Conservation (phyloP, 1,140 invertebrate genomes). For the Trichoplusia ni region DNA sequence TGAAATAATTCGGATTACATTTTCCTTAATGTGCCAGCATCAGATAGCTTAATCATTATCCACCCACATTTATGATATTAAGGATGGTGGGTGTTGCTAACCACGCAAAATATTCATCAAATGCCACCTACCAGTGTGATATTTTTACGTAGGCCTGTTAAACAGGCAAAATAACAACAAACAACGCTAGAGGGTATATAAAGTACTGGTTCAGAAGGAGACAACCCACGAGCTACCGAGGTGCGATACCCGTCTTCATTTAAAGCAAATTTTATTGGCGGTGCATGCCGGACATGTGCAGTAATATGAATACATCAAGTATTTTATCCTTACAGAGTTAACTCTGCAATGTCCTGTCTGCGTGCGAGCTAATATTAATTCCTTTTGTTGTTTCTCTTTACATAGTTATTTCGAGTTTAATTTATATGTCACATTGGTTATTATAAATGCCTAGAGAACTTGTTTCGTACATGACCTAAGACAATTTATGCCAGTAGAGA, state of each 20-base stretch:
- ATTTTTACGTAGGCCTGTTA: constrained; percentile 25
- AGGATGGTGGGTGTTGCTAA: constrained; percentile 17
- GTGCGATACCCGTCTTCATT: constrained; percentile 11
- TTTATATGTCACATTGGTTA: too few relatives aligned
- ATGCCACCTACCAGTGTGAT: constrained; percentile 7
- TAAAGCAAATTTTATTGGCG: constrained; percentile 6
- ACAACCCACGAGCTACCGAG: not conserved
- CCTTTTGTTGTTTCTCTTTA: too few relatives aligned
- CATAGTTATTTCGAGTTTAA: too few relatives aligned
- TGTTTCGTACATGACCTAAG: too few relatives aligned
- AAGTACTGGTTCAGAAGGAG: constrained; percentile 7
- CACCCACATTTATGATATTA: constrained; percentile 10
- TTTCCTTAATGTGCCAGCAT: constrained; percentile 10
- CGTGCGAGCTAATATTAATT: too few relatives aligned
- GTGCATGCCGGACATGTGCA: constrained; percentile 5
- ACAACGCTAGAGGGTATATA: not conserved
- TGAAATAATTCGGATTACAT: constrained; percentile 11
- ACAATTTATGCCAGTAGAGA: too few relatives aligned
- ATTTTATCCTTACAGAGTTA: constrained; percentile 17
- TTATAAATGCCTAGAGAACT: too few relatives aligned
- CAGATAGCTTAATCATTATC: constrained; percentile 2
- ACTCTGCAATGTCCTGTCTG: too few relatives aligned
- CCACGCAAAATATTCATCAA: constrained; percentile 27
- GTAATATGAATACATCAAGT: constrained; percentile 7
- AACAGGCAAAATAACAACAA: constrained; percentile 21